Conservation (phyloP, 2,888 invertebrate species). For the Metalampra italica region DNA sequence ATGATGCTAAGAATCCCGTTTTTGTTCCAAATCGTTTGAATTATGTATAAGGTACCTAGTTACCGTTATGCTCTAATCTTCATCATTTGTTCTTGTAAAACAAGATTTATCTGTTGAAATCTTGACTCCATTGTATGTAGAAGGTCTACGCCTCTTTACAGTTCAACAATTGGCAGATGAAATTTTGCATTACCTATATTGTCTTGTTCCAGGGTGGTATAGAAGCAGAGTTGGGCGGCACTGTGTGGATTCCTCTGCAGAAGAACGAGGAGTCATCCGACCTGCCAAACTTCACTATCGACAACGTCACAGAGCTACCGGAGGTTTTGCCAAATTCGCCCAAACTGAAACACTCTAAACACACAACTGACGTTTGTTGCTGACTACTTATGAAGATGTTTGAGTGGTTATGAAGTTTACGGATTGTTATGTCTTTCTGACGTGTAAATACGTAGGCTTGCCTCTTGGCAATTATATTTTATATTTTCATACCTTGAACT, state of each 20-base stretch:
- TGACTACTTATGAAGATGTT: background rate
- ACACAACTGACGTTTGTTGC: conserved; percentile 32
- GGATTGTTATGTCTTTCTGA: background rate
- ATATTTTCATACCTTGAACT: background rate
- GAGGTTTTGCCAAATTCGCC: conserved; percentile 79
- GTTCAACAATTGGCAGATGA: no score
- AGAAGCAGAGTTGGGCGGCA: conserved; percentile 86
- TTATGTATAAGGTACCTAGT: no score
- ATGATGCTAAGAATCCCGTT: no score
- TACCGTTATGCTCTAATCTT: no score
- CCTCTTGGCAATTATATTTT: conserved; percentile 6
- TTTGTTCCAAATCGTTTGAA: no score
- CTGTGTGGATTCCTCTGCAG: conserved; percentile 87
- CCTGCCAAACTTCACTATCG: conserved; percentile 82
- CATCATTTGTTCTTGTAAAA: no score
- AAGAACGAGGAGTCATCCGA: conserved; percentile 68
- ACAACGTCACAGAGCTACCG: conserved; percentile 81
- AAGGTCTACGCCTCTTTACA: no score
- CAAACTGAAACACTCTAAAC: conserved; percentile 49
- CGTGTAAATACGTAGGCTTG: conserved; percentile 2
- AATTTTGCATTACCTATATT: no score
- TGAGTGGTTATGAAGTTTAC: background rate
- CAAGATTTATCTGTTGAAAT: no score
- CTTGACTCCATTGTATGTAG: no score
- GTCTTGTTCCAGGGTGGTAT: conserved; percentile 81